A percentile compares a stretch with the other conserved stretches of the same genome.
These are phyloP conservation scores for Rhopilema esculentum DNA, from an alignment of 30 jellyfish, hydroid and myxozoan species.

Conservation along the genomic window DNA sequence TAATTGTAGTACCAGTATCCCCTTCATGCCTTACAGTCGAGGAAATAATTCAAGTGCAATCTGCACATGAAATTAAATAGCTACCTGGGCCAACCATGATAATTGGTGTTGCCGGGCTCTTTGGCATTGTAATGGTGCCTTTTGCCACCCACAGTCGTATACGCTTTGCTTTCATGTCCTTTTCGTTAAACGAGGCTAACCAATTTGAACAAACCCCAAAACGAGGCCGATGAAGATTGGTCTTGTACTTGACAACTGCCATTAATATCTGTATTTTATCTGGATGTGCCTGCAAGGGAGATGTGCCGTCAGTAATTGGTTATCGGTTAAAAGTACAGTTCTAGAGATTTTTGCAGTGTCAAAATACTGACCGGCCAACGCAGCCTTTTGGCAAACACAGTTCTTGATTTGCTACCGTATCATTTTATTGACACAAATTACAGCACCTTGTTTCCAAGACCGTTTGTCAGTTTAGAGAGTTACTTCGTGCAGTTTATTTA, in stretches of 20 bases:
- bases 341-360: neutral
- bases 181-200: slow-evolving; percentile 82
- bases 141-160: slow-evolving; percentile 77
- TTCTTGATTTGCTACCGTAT: no score
- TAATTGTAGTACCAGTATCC: no score
- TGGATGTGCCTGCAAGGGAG: slow-evolving; percentile 63
- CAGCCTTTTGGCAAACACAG: no score
- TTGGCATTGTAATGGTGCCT: slow-evolving; percentile 84
- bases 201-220: slow-evolving; percentile 97
- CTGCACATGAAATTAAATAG: neutral
- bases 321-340: no score
- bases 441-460: no score
- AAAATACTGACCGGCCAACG: no score
- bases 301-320: neutral
- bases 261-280: slow-evolving; percentile 77
- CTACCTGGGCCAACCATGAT: slow-evolving; percentile 99
- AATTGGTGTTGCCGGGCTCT: slow-evolving; percentile 68
- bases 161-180: neutral
- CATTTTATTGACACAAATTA: no score
- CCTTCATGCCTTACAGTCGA: no score
- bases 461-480: no score
- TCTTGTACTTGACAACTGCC: slow-evolving; percentile 96
- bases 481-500: no score
- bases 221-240: slow-evolving; percentile 85
- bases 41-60: neutral